Evolutionary conservation across 1,140 invertebrate species (phyloP), one percentile per base, ranked within the genome.

Genomic region (Microplitis demolitor): DNA sequence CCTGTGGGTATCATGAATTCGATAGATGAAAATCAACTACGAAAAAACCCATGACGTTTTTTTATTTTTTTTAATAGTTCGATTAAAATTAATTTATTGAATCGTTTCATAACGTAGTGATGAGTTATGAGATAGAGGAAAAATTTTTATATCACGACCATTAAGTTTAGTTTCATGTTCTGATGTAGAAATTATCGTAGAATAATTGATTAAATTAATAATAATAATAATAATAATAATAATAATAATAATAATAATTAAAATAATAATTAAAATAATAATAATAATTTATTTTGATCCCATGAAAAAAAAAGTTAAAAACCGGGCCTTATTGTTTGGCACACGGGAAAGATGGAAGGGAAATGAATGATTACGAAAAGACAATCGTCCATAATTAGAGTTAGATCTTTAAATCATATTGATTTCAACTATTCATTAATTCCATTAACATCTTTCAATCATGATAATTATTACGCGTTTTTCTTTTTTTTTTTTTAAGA

Each of bases 301-400:
- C 39, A 45, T 45, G 11, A 39, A 39, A 39, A 45, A 45, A 45
- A 45, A 45, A 45, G 11, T 45, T 6, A 45, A 2, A 45, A 45
- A 11, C 24, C 56, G n/a, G 14, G 63, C 63, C 16, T 8, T 24
- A 51, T 4, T 37, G 11, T 79, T 83, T 85, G 83, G 83, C 84
- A 83, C 83, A 80, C 79, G 81, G 80, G 81, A 85, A 45, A 45
- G 31, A 14, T 64, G 34, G 45, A 37, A 64, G 8, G 35, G n/a
- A 37, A 63, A 37, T 39, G 61, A 37, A 33, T 60, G 4, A 60
- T 24, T 24, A 24, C 35, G 14, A 35, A 64, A 14, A 33, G 35
- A 39, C 14, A 14, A 64, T 13, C 8, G 33, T 64, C 45, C 16
- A 45, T 39, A 9, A 39, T 14, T 31, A 37, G 9, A 66, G 34